A percentile compares a stretch with the other conserved stretches of the same genome.
These are phyloP conservation scores for Tigriopus californicus DNA, from an alignment of 2,888 invertebrate species.

Conservation along the genomic window DNA sequence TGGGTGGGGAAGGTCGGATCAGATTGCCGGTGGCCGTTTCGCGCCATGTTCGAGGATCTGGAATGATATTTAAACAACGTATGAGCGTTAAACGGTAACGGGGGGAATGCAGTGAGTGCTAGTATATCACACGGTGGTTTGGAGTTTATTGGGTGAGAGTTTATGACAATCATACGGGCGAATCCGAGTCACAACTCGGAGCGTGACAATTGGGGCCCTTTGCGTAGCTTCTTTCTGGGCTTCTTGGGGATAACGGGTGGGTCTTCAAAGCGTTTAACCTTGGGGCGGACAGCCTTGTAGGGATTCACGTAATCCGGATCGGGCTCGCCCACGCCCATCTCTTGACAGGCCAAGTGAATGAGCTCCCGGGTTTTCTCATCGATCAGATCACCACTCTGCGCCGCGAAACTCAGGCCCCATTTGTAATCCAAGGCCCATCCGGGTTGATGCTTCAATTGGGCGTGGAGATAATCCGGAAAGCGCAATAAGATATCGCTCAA, in stretches of 20 bases:
- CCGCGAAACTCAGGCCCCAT: background rate
- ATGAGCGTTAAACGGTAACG: no score
- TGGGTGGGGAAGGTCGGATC: no score
- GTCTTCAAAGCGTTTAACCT: background rate
- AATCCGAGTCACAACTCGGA: background rate
- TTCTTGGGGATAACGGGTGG: background rate
- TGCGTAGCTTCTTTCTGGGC: background rate
- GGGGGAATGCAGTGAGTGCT: no score
- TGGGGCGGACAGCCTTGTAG: background rate
- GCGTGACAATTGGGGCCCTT: background rate
- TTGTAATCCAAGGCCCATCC: background rate
- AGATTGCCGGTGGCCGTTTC: no score
- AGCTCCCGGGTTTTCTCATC: slow-evolving; percentile 1
- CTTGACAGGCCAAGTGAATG: slow-evolving; percentile 5
- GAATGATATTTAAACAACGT: no score
- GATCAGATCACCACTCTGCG: background rate
- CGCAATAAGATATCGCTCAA: slow-evolving; percentile 3
- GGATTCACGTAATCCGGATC: slow-evolving; percentile 9
- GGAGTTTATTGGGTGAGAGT: no score
- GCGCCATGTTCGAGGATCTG: no score
- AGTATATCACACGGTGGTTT: no score
- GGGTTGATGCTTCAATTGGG: background rate
- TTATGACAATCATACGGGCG: no score
- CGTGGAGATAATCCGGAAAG: background rate
- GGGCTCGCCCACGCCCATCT: background rate